Conservation (phyloP, 2,113 vertebrate species). For the Nesoenas mayeri region DNA sequence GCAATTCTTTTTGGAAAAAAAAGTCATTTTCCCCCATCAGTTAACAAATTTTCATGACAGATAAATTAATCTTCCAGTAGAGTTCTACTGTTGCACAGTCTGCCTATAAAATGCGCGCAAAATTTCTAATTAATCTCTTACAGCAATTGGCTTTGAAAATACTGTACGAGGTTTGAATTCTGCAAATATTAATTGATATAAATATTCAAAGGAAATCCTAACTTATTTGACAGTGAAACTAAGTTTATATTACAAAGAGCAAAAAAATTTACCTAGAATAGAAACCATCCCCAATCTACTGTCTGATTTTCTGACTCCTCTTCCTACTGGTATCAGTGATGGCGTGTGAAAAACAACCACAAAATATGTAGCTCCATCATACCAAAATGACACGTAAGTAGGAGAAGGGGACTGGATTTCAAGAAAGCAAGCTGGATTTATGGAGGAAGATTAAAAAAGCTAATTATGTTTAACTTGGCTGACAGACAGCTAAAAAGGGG, state of each 20-base stretch:
- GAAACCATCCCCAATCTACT: background rate
- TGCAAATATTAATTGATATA: background rate
- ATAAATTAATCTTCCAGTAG: background rate
- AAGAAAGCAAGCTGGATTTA: constrained; percentile 54
- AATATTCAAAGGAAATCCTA: background rate
- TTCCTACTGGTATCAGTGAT: constrained; percentile 2
- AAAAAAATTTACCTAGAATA: background rate
- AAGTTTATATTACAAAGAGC: background rate
- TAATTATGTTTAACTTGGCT: constrained; percentile 68
- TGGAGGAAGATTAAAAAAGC: constrained; percentile 58
- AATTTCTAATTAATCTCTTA: background rate
- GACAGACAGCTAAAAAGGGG: constrained; percentile 32
- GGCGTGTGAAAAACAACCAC: constrained; percentile 43
- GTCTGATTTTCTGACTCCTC: constrained; percentile 9
- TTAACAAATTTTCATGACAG: background rate
- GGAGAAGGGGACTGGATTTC: constrained; percentile 42
- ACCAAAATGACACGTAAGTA: constrained; percentile 40
- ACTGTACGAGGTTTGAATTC: background rate
- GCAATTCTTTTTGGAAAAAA: background rate
- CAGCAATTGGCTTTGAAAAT: background rate
- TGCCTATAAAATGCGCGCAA: background rate
- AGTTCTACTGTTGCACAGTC: background rate
- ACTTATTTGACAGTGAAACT: background rate
- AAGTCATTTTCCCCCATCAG: background rate
- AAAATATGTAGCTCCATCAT: constrained; percentile 50